Conservation (phyloP, 1,140 invertebrate genomes). For the Penaeus japonicus region DNA sequence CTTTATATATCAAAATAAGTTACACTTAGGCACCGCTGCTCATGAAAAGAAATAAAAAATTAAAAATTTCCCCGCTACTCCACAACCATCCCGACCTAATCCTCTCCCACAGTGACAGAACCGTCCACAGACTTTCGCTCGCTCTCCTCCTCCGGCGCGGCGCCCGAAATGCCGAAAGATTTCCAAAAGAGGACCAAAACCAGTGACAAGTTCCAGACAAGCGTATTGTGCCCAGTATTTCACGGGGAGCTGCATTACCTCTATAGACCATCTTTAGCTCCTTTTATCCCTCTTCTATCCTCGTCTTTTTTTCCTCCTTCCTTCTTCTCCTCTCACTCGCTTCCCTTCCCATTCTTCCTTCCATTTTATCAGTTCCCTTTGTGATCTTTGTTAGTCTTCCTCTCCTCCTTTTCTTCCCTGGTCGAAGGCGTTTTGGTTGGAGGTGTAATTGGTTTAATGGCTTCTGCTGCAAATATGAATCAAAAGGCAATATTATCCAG, state of each 20-base stretch:
- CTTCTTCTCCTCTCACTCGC: constrained; percentile 20
- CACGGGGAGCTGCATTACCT: constrained; percentile 54
- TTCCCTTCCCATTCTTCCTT: not conserved
- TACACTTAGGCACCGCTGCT: no score
- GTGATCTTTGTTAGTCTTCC: not conserved
- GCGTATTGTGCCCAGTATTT: constrained; percentile 46
- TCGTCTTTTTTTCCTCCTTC: constrained; percentile 13
- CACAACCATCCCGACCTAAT: constrained; percentile 41
- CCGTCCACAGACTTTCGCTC: constrained; percentile 36
- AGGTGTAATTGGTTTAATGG: constrained; percentile 13
- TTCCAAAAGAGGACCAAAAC: constrained; percentile 17
- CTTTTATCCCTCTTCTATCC: constrained; percentile 49
- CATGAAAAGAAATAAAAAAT: not conserved
- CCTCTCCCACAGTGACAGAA: constrained; percentile 39
- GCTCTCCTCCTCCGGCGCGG: not conserved
- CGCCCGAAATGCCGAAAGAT: not conserved
- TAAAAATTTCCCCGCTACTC: constrained; percentile 37
- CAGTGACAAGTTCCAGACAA: constrained; percentile 20
- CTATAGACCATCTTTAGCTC: constrained; percentile 42
- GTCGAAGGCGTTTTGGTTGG: not conserved
- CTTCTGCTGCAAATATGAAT: not conserved
- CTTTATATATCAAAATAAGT: no score
- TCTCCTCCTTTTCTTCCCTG: not conserved
- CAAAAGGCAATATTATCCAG: not conserved
- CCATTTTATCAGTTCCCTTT: not conserved